Conservation (phyloP, 2,797 vertebrate species). For the Rhyacichthys aspro region DNA sequence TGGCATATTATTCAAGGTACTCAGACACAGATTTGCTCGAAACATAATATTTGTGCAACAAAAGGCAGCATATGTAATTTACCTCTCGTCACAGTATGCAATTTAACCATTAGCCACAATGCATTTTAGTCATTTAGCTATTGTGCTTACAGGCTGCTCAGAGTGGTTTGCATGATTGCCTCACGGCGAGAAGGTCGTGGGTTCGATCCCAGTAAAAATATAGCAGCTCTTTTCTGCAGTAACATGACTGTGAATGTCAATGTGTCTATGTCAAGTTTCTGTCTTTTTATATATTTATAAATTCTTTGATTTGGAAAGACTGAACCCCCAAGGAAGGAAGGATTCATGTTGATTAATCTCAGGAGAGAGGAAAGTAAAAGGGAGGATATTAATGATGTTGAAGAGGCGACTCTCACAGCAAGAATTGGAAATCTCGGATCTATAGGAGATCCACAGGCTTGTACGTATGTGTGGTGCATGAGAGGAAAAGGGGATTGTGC, state of each 20-base stretch:
- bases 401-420: neutral
- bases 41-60: neutral
- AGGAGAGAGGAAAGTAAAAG: too few relatives aligned
- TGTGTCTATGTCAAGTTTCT: neutral
- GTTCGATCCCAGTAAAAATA: too few relatives aligned
- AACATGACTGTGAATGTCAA: neutral
- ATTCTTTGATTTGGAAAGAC: neutral
- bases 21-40: neutral
- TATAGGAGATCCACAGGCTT: neutral
- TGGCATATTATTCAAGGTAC: neutral
- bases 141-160: too few relatives aligned
- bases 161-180: too few relatives aligned
- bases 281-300: neutral
- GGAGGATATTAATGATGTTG: neutral
- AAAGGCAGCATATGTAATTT: neutral
- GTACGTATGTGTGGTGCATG: neutral
- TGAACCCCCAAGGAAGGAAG: too few relatives aligned
- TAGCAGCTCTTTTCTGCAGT: neutral
- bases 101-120: neutral
- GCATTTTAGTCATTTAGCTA: neutral
- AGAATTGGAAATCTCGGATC: constrained; percentile 3
- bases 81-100: neutral
- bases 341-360: too few relatives aligned
- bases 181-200: too few relatives aligned
- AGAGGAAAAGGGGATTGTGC: neutral